Percentiles rank a stretch among this genome's conserved stretches.
These are phyloP conservation scores for Cetoscarus ocellatus DNA, from an alignment of 2,797 vertebrate species.

Conservation along the genomic window DNA sequence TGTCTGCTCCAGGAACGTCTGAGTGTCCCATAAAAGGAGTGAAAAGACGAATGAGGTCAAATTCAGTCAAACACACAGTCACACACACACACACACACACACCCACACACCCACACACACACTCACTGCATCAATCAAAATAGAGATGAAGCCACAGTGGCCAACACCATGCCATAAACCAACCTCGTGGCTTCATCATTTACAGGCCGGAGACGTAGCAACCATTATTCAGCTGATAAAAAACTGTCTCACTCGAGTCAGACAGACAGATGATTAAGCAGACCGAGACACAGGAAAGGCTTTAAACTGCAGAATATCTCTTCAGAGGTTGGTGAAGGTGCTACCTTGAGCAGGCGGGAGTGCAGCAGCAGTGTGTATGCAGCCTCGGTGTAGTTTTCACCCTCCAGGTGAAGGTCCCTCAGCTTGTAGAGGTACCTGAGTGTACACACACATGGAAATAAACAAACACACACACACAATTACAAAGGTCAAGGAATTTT, in stretches of 20 bases:
- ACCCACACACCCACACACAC: slow-evolving; percentile 4
- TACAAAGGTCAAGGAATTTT: slow-evolving; percentile 5
- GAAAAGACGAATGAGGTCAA: slow-evolving; percentile 60
- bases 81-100: not conserved
- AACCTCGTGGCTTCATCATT: slow-evolving; percentile 55
- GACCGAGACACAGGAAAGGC: not conserved
- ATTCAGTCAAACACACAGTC: slow-evolving; percentile 22
- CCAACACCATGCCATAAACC: slow-evolving; percentile 53
- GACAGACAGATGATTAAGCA: slow-evolving; percentile 6
- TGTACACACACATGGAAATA: not conserved
- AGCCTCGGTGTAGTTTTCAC: slow-evolving; percentile 97
- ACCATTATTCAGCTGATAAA: slow-evolving; percentile 64
- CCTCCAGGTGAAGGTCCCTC: slow-evolving; percentile 96
- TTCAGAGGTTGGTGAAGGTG: slow-evolving; percentile 24
- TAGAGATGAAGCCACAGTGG: slow-evolving; percentile 41
- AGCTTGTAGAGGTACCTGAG: slow-evolving; percentile 96
- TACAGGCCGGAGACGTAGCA: slow-evolving; percentile 43
- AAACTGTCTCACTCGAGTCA: slow-evolving; percentile 30
- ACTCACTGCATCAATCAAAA: slow-evolving; percentile 51
- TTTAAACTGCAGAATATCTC: not conserved
- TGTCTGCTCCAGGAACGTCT: slow-evolving; percentile 25
- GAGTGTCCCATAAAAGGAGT: slow-evolving; percentile 60
- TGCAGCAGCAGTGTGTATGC: slow-evolving; percentile 96
- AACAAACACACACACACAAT: slow-evolving; percentile 11
- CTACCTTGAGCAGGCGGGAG: slow-evolving; percentile 95